Evolutionary conservation across 1,140 invertebrate species (phyloP), one percentile per base, ranked within the genome.

Genomic region (Eufriesea mexicana): DNA sequence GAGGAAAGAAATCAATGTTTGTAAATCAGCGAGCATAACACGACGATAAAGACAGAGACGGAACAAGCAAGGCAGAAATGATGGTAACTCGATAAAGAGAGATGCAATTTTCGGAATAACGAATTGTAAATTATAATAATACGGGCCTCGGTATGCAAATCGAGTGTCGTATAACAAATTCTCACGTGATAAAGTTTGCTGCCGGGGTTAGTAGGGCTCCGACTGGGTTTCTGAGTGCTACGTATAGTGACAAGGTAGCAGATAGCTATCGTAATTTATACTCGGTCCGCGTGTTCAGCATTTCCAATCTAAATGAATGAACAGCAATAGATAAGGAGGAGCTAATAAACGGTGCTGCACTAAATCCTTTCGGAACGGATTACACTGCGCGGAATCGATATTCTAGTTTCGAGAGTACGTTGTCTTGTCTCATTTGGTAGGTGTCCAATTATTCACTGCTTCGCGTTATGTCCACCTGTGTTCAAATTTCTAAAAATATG

Each of bases 231-330:
- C 62, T 12, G 79, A 76, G 54, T 61, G 45, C 61, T 59, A 76
- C 42, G 73, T 76, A 73, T 76, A 82, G 62, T 51, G 79, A 82
- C 79, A 76, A 76, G 72, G 62, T 54, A 68, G 79, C 25, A 68
- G 79, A 82, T 82, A 82, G 72, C 62, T 45, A 82, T 82, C 79
- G 79, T 82, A 82, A 82, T 82, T 82, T 82, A 76, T 82, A 76
- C 57, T 25, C 73, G 62, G 10, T 23, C 62, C 73, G 79, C 62
- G 73, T 76, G 62, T 82, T 82, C 79, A 82, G 79, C 72, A 76
- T 82, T 82, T 76, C 79, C 73, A 76, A 82, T 82, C 79, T 82
- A 82, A 82, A 82, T 76, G 79, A 82, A 82, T 82, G 79, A 82
- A 82, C 79, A 76, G 72, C 62, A 68, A 82, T 82, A 82, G 73